Percentiles rank a stretch among this genome's conserved stretches.
phyloP scores from a whole-genome alignment of 2,113 vertebrate species.

The Melanocharis versteri region DNA sequence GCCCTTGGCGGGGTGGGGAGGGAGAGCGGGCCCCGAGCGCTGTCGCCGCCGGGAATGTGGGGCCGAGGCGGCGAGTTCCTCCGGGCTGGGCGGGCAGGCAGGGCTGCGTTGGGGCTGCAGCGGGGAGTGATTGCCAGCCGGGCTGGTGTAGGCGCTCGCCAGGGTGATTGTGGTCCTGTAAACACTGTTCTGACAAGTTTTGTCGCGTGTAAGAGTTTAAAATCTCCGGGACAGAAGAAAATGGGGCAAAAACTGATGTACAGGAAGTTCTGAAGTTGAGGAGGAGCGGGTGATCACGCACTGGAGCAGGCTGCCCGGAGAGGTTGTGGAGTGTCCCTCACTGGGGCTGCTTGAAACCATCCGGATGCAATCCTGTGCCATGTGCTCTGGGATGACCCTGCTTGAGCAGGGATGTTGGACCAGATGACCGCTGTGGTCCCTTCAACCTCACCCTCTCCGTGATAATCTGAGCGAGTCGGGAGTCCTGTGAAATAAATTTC shows the following conservation, averaged over 20 bases:
- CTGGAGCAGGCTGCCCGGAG: too few relatives aligned
- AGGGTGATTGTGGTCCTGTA: accelerated
- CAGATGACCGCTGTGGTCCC: accelerated
- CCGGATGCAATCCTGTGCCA: accelerated
- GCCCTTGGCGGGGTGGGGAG: neutral
- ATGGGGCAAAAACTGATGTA: accelerated
- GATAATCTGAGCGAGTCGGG: accelerated
- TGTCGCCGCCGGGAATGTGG: too few relatives aligned
- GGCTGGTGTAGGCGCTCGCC: accelerated
- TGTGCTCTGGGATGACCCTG: too few relatives aligned
- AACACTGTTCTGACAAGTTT: accelerated
- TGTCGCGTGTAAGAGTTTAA: accelerated
- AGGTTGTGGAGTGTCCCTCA: neutral
- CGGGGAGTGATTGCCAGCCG: accelerated
- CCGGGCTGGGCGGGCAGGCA: accelerated
- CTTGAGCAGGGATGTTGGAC: neutral
- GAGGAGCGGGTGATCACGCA: neutral
- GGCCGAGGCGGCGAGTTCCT: accelerated
- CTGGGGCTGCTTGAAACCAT: accelerated
- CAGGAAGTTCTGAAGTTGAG: too few relatives aligned
- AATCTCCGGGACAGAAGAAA: accelerated
- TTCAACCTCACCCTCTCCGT: neutral
- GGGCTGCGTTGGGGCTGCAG: accelerated
- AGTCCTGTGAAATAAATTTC: accelerated
- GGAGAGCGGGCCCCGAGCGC: too few relatives aligned